phyloP scores from a whole-genome alignment of 2,888 invertebrate species.

The Ichneumon xanthorius region DNA sequence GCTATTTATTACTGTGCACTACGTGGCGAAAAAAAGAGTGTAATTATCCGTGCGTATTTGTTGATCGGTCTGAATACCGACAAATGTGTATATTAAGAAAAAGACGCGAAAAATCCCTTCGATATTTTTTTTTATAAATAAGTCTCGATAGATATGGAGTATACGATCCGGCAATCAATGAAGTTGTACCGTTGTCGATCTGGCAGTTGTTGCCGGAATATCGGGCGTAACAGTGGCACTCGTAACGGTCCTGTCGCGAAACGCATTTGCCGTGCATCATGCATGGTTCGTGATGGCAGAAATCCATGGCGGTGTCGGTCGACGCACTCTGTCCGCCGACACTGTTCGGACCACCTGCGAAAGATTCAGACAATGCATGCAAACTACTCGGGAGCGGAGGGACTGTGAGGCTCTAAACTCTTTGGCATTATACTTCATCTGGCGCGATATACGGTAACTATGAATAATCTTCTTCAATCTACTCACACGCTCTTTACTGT shows the following conservation, averaged over 20 bases:
- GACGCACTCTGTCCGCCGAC: conserved; percentile 75
- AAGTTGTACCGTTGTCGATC: conserved; percentile 88
- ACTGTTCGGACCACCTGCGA: conserved; percentile 80
- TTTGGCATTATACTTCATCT: conserved; percentile 25
- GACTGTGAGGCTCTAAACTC: not conserved
- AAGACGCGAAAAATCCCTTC: conserved; percentile 5
- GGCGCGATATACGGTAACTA: conserved; percentile 38
- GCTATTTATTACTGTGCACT: conserved; percentile 8
- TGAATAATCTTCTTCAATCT: conserved; percentile 16
- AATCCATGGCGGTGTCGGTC: conserved; percentile 86
- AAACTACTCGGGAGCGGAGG: conserved; percentile 69
- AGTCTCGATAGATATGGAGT: conserved; percentile 17
- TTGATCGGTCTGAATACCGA: conserved; percentile 21
- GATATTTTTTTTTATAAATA: conserved; percentile 1
- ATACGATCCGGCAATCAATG: conserved; percentile 43
- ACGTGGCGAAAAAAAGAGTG: conserved; percentile 21
- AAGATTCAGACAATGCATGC: conserved; percentile 76
- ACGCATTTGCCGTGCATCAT: conserved; percentile 93
- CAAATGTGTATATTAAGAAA: not conserved
- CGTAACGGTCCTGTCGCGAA: conserved; percentile 91
- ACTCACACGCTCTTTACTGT: conserved; percentile 44
- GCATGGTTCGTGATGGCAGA: conserved; percentile 93
- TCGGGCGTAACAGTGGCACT: conserved; percentile 93
- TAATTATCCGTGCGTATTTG: conserved; percentile 28
- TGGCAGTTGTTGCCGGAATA: conserved; percentile 96